phyloP scores from a whole-genome alignment of 2,797 vertebrate genomes.

The Molothrus aeneus region DNA sequence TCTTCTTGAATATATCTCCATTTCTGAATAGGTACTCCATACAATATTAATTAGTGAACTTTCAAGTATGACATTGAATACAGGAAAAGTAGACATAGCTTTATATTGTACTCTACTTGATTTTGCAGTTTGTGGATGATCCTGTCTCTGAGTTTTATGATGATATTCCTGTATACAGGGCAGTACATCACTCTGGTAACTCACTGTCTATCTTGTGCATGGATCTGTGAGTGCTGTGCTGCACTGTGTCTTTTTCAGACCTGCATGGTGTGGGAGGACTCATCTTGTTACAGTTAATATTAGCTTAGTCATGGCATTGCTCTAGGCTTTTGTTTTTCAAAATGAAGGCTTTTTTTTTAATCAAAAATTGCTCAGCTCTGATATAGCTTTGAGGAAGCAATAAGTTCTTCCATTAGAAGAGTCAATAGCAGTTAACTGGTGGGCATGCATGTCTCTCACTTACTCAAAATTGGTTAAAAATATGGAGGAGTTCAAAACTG shows the following conservation, averaged over 20 bases:
- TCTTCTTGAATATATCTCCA: not conserved
- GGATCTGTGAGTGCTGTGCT: not conserved
- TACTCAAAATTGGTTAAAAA: conserved; percentile 30
- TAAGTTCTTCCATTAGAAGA: not conserved
- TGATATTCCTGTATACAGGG: not conserved
- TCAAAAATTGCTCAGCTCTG: not conserved
- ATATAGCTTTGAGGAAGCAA: not conserved
- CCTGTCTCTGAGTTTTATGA: not conserved
- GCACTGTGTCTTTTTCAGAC: not conserved
- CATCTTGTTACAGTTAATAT: not conserved
- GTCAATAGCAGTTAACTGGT: not conserved
- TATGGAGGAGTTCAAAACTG: conserved; percentile 37
- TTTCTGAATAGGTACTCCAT: not conserved
- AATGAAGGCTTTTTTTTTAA: not conserved
- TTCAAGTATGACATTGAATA: not conserved
- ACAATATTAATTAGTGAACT: not conserved
- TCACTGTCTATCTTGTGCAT: not conserved
- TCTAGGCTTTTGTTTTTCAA: not conserved
- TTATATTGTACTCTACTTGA: not conserved
- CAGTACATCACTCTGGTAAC: not conserved
- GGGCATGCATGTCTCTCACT: conserved; percentile 16
- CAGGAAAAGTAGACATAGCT: not conserved
- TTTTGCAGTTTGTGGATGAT: not conserved
- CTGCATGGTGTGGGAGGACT: not conserved
- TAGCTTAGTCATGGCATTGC: not conserved